A percentile compares a stretch with the other conserved stretches of the same genome.
phyloP scores from a whole-genome alignment of 2,113 vertebrate species.

The Perognathus longimembris region DNA sequence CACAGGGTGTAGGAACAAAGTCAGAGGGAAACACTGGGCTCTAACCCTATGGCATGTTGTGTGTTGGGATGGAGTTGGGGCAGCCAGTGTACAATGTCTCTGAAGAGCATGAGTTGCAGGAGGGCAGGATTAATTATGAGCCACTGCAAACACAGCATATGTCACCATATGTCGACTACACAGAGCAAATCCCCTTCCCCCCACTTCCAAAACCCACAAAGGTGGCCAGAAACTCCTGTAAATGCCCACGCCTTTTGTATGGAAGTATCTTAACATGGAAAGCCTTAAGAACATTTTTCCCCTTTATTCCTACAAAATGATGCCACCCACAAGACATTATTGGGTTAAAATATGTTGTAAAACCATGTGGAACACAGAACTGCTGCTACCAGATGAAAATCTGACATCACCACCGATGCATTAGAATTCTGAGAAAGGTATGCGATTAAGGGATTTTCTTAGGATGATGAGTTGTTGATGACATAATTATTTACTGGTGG shows the following conservation, averaged over 20 bases:
- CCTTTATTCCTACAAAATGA: constrained; percentile 11
- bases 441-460: not conserved
- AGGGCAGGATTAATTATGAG: not conserved
- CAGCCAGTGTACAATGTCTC: not conserved
- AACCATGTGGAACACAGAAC: not conserved
- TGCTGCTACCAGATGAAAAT: not conserved
- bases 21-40: not conserved
- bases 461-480: not conserved
- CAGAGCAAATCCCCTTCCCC: too few relatives aligned
- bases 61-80: not conserved
- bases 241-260: not conserved
- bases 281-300: not conserved
- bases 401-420: not conserved
- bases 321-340: not conserved
- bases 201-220: not conserved
- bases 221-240: not conserved
- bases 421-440: not conserved
- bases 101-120: not conserved
- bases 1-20: not conserved
- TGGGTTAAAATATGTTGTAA: constrained; percentile 15
- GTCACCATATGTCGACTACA: too few relatives aligned
- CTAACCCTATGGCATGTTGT: not conserved
- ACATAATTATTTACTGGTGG: not conserved
- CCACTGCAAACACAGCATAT: not conserved
- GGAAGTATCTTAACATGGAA: not conserved